Evolutionary conservation across 1,140 invertebrate genomes (phyloP).

Genomic region (Platyura marginata): DNA sequence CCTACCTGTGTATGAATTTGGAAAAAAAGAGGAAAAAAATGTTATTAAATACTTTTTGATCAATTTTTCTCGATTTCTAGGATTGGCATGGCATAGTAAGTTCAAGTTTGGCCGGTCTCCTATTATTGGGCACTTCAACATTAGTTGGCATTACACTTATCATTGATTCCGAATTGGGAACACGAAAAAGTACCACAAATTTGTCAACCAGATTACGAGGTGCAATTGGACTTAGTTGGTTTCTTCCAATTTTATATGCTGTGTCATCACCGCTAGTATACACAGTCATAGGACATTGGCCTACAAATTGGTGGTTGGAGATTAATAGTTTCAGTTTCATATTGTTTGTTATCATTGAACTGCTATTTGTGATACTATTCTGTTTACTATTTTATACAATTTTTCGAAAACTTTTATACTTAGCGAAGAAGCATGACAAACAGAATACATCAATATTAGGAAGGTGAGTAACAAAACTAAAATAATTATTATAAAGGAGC

Average conservation of each 20-base stretch:
- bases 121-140: constrained; percentile 21
- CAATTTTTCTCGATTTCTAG: constrained; percentile 9
- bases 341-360: constrained; percentile 20
- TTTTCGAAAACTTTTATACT: constrained; percentile 27
- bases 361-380: constrained; percentile 14
- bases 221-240: constrained; percentile 23
- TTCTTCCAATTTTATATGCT: constrained; percentile 20
- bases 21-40: neutral
- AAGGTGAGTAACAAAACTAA: constrained; percentile 15
- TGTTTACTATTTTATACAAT: constrained; percentile 17
- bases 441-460: constrained; percentile 24
- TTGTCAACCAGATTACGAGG: constrained; percentile 16
- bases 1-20: neutral
- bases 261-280: constrained; percentile 21
- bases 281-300: constrained; percentile 24
- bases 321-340: constrained; percentile 14
- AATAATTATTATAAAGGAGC: neutral
- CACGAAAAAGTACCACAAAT: neutral
- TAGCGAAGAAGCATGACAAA: constrained; percentile 22
- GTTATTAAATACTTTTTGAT: neutral
- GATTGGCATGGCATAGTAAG: constrained; percentile 23
- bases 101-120: constrained; percentile 20
- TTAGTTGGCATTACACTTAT: constrained; percentile 22
- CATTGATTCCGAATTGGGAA: constrained; percentile 20
- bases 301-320: constrained; percentile 22